These are phyloP conservation scores for Bujurquina vittata DNA, from an alignment of 2,113 vertebrate genomes.

Conservation along the genomic window DNA sequence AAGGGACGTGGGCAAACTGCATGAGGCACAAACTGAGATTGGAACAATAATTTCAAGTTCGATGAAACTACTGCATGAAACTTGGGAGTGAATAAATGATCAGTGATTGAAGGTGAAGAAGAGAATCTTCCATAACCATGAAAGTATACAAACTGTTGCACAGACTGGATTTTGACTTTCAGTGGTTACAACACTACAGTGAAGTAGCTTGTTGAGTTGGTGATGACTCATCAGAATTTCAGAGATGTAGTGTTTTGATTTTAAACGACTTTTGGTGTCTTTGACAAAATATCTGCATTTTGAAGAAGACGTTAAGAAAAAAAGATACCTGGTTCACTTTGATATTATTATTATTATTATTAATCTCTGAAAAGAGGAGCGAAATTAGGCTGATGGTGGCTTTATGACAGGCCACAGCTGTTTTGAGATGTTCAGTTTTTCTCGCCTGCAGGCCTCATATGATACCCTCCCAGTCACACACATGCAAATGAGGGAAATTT, in stretches of 20 bases:
- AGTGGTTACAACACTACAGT: background rate
- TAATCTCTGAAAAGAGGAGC: background rate
- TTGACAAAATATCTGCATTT: background rate
- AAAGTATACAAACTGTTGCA: background rate
- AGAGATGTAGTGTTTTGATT: background rate
- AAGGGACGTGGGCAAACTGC: background rate
- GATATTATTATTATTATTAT: slow-evolving; percentile 25
- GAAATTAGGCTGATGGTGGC: background rate
- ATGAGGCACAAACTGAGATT: background rate
- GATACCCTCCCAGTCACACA: slow-evolving; percentile 56
- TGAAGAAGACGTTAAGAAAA: background rate
- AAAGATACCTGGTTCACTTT: background rate
- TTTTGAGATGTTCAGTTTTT: slow-evolving; percentile 34
- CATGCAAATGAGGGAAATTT: slow-evolving; percentile 57
- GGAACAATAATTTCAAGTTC: background rate
- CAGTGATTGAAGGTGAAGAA: background rate
- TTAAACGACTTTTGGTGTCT: background rate
- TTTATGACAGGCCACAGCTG: slow-evolving; percentile 46
- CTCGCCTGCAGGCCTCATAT: slow-evolving; percentile 43
- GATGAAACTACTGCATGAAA: background rate
- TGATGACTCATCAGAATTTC: slow-evolving; percentile 11
- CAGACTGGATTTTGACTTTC: background rate
- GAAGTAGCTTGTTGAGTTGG: background rate
- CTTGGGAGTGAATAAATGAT: background rate
- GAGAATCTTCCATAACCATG: background rate